Percentiles rank a stretch among this genome's conserved stretches.
phyloP scores from a whole-genome alignment of 92 coral and sea anemone genomes.

The Blastomussa wellsi region DNA sequence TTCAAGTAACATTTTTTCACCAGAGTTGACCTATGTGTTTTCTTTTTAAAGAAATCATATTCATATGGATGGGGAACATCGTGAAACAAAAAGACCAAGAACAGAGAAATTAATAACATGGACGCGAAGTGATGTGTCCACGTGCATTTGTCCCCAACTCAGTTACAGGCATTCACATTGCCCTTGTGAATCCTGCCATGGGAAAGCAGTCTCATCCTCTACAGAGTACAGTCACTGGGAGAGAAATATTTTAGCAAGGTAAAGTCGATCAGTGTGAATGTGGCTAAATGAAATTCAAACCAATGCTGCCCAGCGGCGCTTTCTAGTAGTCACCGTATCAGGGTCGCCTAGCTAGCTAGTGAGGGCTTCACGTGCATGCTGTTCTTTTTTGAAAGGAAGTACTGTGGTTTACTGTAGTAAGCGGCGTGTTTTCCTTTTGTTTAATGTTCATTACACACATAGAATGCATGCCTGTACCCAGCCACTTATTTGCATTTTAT shows the following conservation, averaged over 20 bases:
- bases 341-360: too few species aligned
- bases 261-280: neutral
- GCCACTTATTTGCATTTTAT: too few species aligned
- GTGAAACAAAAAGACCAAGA: slow-evolving; percentile 7
- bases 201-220: slow-evolving; percentile 37
- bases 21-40: slow-evolving; percentile 13
- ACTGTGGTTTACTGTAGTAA: too few species aligned
- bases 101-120: slow-evolving; percentile 17
- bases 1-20: neutral
- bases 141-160: slow-evolving; percentile 33
- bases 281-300: too few species aligned
- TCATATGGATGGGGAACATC: slow-evolving; percentile 15
- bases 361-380: too few species aligned
- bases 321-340: too few species aligned
- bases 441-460: too few species aligned
- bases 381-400: too few species aligned
- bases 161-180: slow-evolving; percentile 52
- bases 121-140: slow-evolving; percentile 41
- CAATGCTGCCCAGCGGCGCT: too few species aligned
- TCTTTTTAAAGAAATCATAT: neutral
- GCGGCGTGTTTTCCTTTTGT: too few species aligned
- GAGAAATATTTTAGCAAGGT: slow-evolving; percentile 34
- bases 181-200: slow-evolving; percentile 25
- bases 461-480: too few species aligned
- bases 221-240: slow-evolving; percentile 54